Base-by-base conservation (phyloP, 2,113 vertebrate species). In the Crotophaga sulcirostris region DNA sequence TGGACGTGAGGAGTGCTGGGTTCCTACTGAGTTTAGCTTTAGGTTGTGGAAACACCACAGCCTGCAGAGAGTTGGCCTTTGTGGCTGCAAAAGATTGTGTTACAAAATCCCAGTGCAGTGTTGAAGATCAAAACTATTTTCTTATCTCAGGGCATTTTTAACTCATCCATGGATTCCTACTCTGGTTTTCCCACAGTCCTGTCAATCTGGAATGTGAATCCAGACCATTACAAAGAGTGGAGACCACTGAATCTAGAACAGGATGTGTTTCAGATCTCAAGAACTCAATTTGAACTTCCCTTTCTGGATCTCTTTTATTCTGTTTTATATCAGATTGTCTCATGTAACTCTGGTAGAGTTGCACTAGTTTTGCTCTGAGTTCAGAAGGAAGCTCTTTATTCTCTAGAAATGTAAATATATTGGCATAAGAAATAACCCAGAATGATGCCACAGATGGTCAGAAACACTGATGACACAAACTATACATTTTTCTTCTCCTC, bases 401-500 rank as follows among this genome's bases (percentile, higher is more conserved):
- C 79, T 64, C 76, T 86, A 78, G 83, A 93, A 93, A 90, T 90
- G 60, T 88, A 93, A 86, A 92, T 90, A 80, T 87, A 87, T 72
- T 95, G 92, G 90, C 93, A 94, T 75, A 26, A 84, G 83, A 89
- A 90, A 44, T 64, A 96, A 90, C 56, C 86, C 90, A 94, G 85
- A 94, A 94, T 92, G 90, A 58, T 94, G 80, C 89, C 83, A 87
- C 93, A 96, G 94, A 93, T 95, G 94, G 95, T 80, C 90, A 95
- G 91, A 90, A 93, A 75, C 78, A 62, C 16, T 93, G 95, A 88
- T 95, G 91, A 96, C 88, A 95, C 69, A 93, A 95, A 64, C 36
- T 38, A 56, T 67, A 85, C 87, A 67, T 84, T 96, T 94, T 94
- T 93, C 60, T 89, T 10, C 36, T 90, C 75, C 49, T 95, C 58